A percentile compares a stretch with the other conserved stretches of the same genome.
phyloP scores from a whole-genome alignment of 2,113 vertebrate species.

The Bujurquina vittata region DNA sequence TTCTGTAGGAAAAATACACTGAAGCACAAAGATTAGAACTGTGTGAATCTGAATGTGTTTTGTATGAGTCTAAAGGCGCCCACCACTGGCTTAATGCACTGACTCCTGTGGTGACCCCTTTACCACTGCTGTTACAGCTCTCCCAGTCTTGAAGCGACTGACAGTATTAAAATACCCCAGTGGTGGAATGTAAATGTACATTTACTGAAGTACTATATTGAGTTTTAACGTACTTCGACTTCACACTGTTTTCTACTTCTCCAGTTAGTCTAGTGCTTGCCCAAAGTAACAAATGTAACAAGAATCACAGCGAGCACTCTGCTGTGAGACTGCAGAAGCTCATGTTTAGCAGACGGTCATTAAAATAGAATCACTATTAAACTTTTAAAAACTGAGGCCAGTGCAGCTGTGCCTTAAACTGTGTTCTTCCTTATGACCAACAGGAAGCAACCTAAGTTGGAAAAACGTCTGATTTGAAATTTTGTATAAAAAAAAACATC shows the following conservation, averaged over 20 bases:
- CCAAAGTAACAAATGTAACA: background rate
- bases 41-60: background rate
- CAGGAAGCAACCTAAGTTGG: background rate
- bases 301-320: background rate
- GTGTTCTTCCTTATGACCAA: background rate
- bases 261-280: background rate
- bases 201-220: background rate
- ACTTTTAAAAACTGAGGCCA: background rate
- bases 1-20: constrained; percentile 1
- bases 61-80: background rate
- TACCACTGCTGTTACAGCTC: background rate
- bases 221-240: background rate
- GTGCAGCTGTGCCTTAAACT: background rate
- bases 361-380: background rate
- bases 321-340: background rate
- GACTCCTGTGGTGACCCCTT: background rate
- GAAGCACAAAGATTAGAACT: background rate
- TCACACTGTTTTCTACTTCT: background rate
- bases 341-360: background rate
- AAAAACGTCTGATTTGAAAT: background rate
- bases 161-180: background rate
- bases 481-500: too few relatives aligned
- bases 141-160: background rate
- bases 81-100: background rate
- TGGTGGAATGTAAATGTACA: background rate